Evolutionary conservation across 2,888 invertebrate genomes (phyloP), one percentile per base, ranked within the genome.

Genomic region (Neoascia interrupta): DNA sequence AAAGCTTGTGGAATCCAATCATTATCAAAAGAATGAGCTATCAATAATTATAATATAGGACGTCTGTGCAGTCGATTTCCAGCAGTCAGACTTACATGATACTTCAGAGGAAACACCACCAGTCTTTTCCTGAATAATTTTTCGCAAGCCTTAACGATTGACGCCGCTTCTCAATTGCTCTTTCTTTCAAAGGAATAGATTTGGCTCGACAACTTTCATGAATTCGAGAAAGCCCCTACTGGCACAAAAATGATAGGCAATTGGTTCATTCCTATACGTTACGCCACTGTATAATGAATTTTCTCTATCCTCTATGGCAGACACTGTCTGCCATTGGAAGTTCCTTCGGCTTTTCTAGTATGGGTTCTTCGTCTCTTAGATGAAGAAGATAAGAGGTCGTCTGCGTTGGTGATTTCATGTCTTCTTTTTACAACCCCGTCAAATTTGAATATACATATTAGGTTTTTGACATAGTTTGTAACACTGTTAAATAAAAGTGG

Each of bases 171-270:
- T 51, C 43, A 1, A 60, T 51, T 8, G 36, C 26, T 13, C 26
- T 41, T 60, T 69, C 58, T 51, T 43, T 58, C 10, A 28, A 5
- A 8, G 39, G 47, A 11, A 4, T 49, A 49, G 58, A 11, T 41
- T 58, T 34, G 49, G 49, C 16, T 49, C 58, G 1, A 47, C 31
- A 6, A 68, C 41, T 18, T 39, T 21, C 69, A 51, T 51, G 16
- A 68, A 68, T 10, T 43, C 8, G 10, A 16, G 8, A 11, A 56
- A 56, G 5, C 47, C 56, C 6, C 21, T 31, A n/a, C 56, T 56
- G 2, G 45, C 23, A 37, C 66, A 66, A 19, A 64, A 64, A 1
- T n/a, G n/a, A n/a, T n/a, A n/a, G n/a, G n/a, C n/a, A n/a, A n/a
- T n/a, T n/a, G n/a, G n/a, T n/a, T n/a, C n/a, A n/a, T n/a, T n/a